Evolutionary conservation across 1,140 invertebrate genomes (phyloP).

Genomic region (Pachyrhynchus sulphureomaculatus): DNA sequence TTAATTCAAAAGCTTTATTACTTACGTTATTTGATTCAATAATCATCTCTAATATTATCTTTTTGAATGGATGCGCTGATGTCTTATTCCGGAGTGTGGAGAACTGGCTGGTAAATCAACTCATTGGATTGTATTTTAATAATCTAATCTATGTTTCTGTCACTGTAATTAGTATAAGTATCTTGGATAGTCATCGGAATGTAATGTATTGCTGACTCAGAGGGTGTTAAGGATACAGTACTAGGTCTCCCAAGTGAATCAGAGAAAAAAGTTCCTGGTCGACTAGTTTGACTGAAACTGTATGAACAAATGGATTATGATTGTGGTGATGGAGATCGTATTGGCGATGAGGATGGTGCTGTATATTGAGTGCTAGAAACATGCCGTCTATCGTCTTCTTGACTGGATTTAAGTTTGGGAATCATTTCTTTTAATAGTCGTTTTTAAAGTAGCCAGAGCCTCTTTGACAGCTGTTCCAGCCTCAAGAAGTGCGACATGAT

Average conservation of each 20-base stretch:
- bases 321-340: not conserved
- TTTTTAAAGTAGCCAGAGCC: slow-evolving; percentile 1
- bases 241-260: not conserved
- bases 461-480: slow-evolving; percentile 23
- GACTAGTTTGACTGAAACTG: too few relatives aligned
- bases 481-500: slow-evolving; percentile 11
- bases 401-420: not conserved
- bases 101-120: too few relatives aligned
- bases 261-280: not conserved
- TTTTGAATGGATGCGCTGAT: too few relatives aligned
- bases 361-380: slow-evolving; percentile 4
- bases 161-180: too few relatives aligned
- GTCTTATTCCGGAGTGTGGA: too few relatives aligned
- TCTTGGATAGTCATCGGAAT: too few relatives aligned
- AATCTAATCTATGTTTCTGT: too few relatives aligned
- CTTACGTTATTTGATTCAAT: too few relatives aligned
- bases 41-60: too few relatives aligned
- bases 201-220: too few relatives aligned
- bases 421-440: too few relatives aligned
- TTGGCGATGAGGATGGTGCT: not conserved
- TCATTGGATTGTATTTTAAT: too few relatives aligned
- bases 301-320: not conserved
- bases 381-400: slow-evolving; percentile 17
- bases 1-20: slow-evolving; percentile 5
- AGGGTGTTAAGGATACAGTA: not conserved